Evolutionary conservation across 2,113 vertebrate species (phyloP), one percentile per base, ranked within the genome.

Genomic region (Lamprotornis superbus): DNA sequence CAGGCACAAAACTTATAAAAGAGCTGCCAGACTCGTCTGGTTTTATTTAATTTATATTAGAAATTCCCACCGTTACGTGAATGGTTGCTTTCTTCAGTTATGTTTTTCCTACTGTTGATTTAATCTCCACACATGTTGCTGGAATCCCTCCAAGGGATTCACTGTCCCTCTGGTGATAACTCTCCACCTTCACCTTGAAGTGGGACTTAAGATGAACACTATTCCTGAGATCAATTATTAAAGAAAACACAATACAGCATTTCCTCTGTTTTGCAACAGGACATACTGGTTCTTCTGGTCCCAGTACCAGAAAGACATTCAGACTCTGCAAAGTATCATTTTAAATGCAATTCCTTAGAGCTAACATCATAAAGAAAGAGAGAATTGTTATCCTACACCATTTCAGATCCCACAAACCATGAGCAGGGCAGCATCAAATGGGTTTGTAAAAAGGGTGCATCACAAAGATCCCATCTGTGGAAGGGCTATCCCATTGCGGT

Each of bases 381-480:
- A n/a, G 10, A 49, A 61, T 6, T 9, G 12, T 39, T 67, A 83
- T 11, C 15, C 30, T 27, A 56, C 7, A 67, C 23, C 37, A 49
- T 16, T 79, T 64, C n/a, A 59, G 42, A 67, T 28, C 21, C 22
- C 25, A 40, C 1, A 4, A 50, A 69, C 18, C 10, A 12, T 14
- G 4, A 44, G 11, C 7, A 50, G 8, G 3, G 18, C 27, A 56
- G 44, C 27, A 73, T 10, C 30, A 52, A 76, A 73, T 1, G 11
- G 7, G 35, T 22, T 27, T 65, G 55, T 39, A 33, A 25, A 3
- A 2, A 39, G 49, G 12, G 10, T 23, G 46, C 15, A 25, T 15
- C 0, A 1, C 4, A 3, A 40, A 77, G 33, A 60, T 21, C 10
- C 7, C 46, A 5, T 22, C 40, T 52, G 37, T 39, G 6, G 24